Base-by-base conservation (phyloP, 1,140 invertebrate species). In the Drosophila auraria region DNA sequence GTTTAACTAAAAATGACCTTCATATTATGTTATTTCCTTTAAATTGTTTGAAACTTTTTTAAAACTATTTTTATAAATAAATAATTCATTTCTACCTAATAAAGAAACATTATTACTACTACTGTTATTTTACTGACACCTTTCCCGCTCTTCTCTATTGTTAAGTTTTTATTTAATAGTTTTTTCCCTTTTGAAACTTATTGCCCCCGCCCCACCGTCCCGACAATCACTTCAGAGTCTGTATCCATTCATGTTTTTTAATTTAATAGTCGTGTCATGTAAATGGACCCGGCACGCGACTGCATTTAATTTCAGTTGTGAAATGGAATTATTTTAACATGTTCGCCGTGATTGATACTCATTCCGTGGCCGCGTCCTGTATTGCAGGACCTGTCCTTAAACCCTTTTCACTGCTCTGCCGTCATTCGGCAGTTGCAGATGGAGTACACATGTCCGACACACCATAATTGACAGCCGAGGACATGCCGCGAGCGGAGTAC, bases 221-320 rank as follows among this genome's bases (percentile, higher is more conserved):
- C 14, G 0, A 38, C 50, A 71, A 68, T 54, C 70, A 25, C 58
- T 45, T 77, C 57, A 66, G 23, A 38, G 20, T 40, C 42, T 61
- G 27, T 59, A 47, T 75, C 51, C 81, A 76, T 87, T 87, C 70
- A 84, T 87, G 84, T 87, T 89, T 84, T 87, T 87, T 89, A 89
- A 89, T 89, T 90, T 89, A 89, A 90, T 89, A 90, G 84, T 89
- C 84, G 80, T 89, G 84, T 89, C 84, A 84, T 87, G 84, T 87
- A 87, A 87, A 90, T 79, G 83, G 68, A 63, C 36, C 14, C 47
- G 56, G 74, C 84, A 87, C 84, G 84, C 84, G 81, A 89, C 45
- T 84, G 70, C 86, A 89, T 89, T 89, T 89, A 81, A 89, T 89
- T 87, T 40, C 71, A 36, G 30, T 89, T 89, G 70, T 79, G 82